phyloP scores from a whole-genome alignment of 2,797 vertebrate species.

The Clarias fuscus region DNA sequence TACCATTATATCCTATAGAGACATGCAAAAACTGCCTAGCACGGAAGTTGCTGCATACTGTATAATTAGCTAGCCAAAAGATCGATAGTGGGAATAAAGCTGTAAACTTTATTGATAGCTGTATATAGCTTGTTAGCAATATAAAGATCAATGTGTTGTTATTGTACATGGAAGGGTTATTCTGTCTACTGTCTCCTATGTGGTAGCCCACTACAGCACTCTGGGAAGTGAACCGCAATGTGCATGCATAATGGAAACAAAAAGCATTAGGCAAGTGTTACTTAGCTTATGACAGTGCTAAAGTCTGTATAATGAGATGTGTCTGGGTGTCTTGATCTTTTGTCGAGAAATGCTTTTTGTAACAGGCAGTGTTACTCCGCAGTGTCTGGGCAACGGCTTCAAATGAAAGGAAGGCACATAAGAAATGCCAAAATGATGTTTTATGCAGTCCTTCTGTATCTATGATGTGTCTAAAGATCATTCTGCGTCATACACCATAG shows the following conservation, averaged over 20 bases:
- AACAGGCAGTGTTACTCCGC: neutral
- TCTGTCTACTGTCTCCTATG: neutral
- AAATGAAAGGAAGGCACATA: neutral
- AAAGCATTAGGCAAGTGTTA: neutral
- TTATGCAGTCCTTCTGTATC: neutral
- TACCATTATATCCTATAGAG: neutral
- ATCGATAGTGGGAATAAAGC: neutral
- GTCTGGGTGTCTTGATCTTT: neutral
- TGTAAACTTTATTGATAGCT: neutral
- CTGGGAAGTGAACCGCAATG: neutral
- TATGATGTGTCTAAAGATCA: neutral
- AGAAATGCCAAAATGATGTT: neutral
- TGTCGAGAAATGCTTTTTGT: neutral
- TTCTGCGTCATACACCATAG: neutral
- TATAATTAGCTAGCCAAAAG: neutral
- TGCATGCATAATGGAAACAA: neutral
- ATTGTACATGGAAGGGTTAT: neutral
- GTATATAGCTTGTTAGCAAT: neutral
- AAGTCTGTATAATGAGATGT: constrained; percentile 14
- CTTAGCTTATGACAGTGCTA: neutral
- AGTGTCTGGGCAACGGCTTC: neutral
- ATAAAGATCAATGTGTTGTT: constrained; percentile 6
- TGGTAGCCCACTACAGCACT: neutral
- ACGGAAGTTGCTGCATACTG: neutral
- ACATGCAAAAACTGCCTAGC: neutral